These are phyloP conservation scores for Pempheris klunzingeri DNA, from an alignment of 2,797 vertebrate species.

Conservation along the genomic window DNA sequence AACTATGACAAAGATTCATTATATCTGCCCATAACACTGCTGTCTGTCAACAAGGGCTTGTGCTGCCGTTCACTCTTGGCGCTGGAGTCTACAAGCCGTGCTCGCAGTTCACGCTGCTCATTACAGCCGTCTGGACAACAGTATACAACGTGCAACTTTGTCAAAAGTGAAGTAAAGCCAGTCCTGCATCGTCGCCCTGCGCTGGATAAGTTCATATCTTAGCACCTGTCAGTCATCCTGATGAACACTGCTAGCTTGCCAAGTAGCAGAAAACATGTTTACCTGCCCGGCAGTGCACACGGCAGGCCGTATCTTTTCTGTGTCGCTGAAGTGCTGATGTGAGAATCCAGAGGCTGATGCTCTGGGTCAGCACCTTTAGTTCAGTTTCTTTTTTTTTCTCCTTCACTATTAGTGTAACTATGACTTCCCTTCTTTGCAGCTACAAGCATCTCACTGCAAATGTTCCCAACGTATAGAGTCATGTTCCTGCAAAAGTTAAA, in stretches of 20 bases:
- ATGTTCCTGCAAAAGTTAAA: not conserved
- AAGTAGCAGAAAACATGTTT: conserved; percentile 4
- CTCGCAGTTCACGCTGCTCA: not conserved
- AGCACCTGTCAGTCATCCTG: not conserved
- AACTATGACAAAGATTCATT: no score
- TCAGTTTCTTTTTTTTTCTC: not conserved
- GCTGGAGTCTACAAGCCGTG: no score
- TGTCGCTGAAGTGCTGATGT: not conserved
- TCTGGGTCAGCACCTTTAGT: not conserved
- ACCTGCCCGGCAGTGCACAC: not conserved
- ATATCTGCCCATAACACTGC: no score
- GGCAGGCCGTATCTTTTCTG: not conserved
- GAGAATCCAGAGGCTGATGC: not conserved
- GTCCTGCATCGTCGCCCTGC: not conserved
- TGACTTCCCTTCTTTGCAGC: conserved; percentile 1
- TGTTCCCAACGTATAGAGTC: not conserved
- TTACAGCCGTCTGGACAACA: not conserved
- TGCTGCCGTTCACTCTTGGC: no score
- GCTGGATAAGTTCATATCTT: not conserved
- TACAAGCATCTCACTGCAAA: not conserved
- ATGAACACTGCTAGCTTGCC: not conserved
- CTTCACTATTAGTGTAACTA: not conserved
- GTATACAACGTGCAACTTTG: not conserved
- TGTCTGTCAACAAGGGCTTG: no score
- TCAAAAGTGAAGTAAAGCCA: not conserved